Conservation (phyloP, 2,888 invertebrate species). For the Uloborus plumipes region DNA sequence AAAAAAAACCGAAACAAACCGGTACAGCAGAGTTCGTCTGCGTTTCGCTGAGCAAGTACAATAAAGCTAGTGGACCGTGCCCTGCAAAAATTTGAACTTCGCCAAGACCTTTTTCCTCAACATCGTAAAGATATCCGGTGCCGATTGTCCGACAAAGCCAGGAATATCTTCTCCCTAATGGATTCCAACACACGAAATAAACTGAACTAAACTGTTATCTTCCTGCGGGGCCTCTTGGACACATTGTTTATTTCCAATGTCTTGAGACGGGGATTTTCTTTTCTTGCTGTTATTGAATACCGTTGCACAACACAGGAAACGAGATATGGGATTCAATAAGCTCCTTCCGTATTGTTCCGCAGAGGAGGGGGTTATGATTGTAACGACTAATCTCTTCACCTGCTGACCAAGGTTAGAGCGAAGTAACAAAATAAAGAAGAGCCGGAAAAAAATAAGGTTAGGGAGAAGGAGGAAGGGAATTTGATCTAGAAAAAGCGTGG, state of each 20-base stretch:
- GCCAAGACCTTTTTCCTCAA: too few species aligned
- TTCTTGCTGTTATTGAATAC: not conserved
- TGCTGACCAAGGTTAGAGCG: constrained; percentile 24
- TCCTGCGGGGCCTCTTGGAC: not conserved
- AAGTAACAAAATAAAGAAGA: constrained; percentile 13
- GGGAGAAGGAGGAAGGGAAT: constrained; percentile 26
- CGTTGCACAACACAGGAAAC: too few species aligned
- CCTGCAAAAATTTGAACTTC: too few species aligned
- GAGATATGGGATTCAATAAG: not conserved
- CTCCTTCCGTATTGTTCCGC: constrained; percentile 31
- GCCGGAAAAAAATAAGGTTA: constrained; percentile 24
- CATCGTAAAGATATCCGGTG: too few species aligned
- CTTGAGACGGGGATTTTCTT: constrained; percentile 16
- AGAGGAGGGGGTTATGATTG: not conserved
- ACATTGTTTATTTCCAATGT: constrained; percentile 30
- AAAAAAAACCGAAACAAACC: too few species aligned
- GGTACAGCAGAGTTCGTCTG: too few species aligned
- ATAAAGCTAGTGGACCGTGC: too few species aligned
- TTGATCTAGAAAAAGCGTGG: constrained; percentile 34
- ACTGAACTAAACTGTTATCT: not conserved
- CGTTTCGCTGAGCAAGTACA: too few species aligned
- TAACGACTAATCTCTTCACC: constrained; percentile 27
- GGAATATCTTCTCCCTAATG: not conserved
- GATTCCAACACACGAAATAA: not conserved
- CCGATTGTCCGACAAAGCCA: too few species aligned